Evolutionary conservation across 2,888 invertebrate species (phyloP).

Genomic region (Lasioglossum morio): DNA sequence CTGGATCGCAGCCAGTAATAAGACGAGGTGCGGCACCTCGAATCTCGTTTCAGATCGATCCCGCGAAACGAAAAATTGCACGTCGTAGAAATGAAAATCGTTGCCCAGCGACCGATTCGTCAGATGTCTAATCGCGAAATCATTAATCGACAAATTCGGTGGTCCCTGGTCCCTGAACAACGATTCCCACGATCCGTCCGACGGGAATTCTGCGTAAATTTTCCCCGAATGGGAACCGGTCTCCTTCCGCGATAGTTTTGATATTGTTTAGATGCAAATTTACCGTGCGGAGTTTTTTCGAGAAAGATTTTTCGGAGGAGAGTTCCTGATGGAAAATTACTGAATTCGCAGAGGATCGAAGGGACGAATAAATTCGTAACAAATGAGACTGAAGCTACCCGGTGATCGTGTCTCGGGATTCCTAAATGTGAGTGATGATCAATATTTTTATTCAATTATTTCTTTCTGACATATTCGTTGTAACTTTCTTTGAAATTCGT

Average conservation of each 20-base stretch:
- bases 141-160: slow-evolving; percentile 2
- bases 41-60: neutral
- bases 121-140: slow-evolving; percentile 8
- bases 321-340: neutral
- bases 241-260: neutral
- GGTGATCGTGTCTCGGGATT: neutral
- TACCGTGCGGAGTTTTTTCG: neutral
- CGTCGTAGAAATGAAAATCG: slow-evolving; percentile 46
- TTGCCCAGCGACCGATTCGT: slow-evolving; percentile 54
- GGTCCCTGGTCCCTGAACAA: neutral
- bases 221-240: neutral
- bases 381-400: neutral
- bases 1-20: slow-evolving; percentile 16
- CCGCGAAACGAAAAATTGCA: slow-evolving; percentile 4
- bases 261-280: neutral
- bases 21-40: neutral
- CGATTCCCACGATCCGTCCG: neutral
- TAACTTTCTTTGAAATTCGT: too few relatives aligned
- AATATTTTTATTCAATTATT: neutral
- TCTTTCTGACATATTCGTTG: too few relatives aligned
- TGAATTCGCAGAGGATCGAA: neutral
- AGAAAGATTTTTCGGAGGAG: neutral
- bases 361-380: neutral
- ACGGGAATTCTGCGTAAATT: neutral
- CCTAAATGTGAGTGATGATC: neutral